Conservation (phyloP, 1,140 invertebrate genomes). For the Lepidostoma basale region DNA sequence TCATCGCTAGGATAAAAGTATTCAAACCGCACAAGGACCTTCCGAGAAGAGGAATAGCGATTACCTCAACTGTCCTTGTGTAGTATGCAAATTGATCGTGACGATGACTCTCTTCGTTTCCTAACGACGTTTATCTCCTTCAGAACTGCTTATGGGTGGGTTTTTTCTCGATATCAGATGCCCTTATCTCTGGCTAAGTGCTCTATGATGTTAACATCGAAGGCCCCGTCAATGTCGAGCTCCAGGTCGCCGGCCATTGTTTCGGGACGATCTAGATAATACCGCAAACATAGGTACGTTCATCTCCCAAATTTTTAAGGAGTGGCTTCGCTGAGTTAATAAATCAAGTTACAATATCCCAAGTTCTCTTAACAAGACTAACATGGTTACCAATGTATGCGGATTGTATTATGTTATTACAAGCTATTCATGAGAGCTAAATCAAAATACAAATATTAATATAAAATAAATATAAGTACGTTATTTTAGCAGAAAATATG, state of each 20-base stretch:
- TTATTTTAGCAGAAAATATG: no score
- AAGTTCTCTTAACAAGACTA: no score
- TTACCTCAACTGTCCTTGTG: neutral
- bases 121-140: neutral
- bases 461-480: no score
- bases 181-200: constrained; percentile 3
- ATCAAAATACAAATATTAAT: no score
- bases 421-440: no score
- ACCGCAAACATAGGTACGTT: no score
- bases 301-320: no score
- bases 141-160: neutral
- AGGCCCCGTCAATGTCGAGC: constrained; percentile 1
- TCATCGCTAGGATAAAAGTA: neutral
- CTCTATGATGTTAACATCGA: neutral
- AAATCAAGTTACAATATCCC: no score
- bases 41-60: neutral
- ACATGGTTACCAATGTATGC: no score
- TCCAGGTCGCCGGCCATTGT: neutral
- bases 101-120: constrained; percentile 4
- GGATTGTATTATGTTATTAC: no score
- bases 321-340: no score
- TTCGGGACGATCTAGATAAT: neutral
- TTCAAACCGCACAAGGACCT: neutral
- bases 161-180: constrained; percentile 9
- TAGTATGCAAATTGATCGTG: constrained; percentile 2